phyloP scores from a whole-genome alignment of 1,140 invertebrate genomes.

The Macrobrachium rosenbergii region DNA sequence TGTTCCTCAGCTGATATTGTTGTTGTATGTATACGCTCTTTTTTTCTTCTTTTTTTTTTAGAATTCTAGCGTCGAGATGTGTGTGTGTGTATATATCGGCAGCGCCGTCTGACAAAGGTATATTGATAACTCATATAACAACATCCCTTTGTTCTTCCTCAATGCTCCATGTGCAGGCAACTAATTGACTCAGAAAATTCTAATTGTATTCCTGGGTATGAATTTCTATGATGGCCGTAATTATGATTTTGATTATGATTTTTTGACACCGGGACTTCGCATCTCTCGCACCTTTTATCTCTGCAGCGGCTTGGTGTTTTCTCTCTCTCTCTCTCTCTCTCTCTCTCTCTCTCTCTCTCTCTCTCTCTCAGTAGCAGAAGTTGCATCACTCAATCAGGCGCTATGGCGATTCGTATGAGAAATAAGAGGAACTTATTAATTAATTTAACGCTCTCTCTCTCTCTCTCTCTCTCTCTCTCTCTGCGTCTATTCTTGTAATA shows the following conservation, averaged over 20 bases:
- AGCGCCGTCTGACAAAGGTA: not conserved
- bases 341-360: conserved; percentile 1
- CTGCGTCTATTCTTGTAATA: too few species aligned
- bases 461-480: not conserved
- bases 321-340: conserved; percentile 7
- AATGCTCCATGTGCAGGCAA: not conserved
- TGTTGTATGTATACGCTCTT: not conserved
- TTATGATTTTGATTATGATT: not conserved
- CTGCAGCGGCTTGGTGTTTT: too few species aligned
- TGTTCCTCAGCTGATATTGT: too few species aligned
- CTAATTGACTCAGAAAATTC: conserved; percentile 21
- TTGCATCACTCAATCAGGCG: not conserved
- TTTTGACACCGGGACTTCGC: not conserved
- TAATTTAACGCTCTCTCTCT: not conserved
- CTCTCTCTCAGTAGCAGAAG: too few species aligned
- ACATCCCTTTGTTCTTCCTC: conserved; percentile 19
- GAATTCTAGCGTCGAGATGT: not conserved
- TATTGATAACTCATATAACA: conserved; percentile 17
- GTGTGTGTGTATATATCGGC: not conserved
- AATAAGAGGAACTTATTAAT: too few species aligned
- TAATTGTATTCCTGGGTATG: conserved; percentile 12
- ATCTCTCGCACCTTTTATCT: not conserved
- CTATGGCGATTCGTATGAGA: too few species aligned
- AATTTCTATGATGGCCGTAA: not conserved
- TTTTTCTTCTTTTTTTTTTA: not conserved